Conservation (phyloP, 2,888 invertebrate species). For the Phytoseiulus persimilis region DNA sequence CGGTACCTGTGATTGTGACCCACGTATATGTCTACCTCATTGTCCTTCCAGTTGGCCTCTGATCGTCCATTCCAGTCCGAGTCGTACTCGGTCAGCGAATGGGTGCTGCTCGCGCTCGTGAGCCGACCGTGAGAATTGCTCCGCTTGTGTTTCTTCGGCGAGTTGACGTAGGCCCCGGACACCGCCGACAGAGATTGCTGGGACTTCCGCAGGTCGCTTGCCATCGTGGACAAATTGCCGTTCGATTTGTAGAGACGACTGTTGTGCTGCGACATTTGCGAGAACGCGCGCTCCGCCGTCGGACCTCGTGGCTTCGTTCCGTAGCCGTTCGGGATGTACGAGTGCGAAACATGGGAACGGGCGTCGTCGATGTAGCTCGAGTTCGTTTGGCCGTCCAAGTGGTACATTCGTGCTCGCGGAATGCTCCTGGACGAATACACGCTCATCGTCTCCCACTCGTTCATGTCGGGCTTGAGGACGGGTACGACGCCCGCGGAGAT, state of each 20-base stretch:
- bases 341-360: constrained; percentile 60
- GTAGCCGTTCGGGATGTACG: constrained; percentile 51
- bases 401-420: constrained; percentile 75
- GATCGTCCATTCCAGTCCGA: constrained; percentile 55
- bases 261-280: constrained; percentile 56
- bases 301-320: constrained; percentile 48
- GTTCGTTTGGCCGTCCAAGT: constrained; percentile 55
- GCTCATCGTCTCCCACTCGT: constrained; percentile 76
- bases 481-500: constrained; percentile 27
- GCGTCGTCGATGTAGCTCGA: constrained; percentile 59
- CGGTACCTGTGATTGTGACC: constrained; percentile 64
- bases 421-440: constrained; percentile 82
- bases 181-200: constrained; percentile 65
- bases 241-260: constrained; percentile 51
- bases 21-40: constrained; percentile 91
- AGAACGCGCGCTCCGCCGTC: constrained; percentile 75
- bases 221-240: constrained; percentile 55
- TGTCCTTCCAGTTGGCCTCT: constrained; percentile 68
- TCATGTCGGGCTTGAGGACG: constrained; percentile 43
- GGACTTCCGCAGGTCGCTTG: constrained; percentile 67
- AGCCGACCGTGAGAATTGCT: constrained; percentile 42
- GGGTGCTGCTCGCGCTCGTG: constrained; percentile 42
- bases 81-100: constrained; percentile 61
- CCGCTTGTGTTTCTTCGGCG: constrained; percentile 42
- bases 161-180: constrained; percentile 38